Base-by-base conservation (phyloP, 2,797 vertebrate genomes). In the Sebastolobus alascanus region DNA sequence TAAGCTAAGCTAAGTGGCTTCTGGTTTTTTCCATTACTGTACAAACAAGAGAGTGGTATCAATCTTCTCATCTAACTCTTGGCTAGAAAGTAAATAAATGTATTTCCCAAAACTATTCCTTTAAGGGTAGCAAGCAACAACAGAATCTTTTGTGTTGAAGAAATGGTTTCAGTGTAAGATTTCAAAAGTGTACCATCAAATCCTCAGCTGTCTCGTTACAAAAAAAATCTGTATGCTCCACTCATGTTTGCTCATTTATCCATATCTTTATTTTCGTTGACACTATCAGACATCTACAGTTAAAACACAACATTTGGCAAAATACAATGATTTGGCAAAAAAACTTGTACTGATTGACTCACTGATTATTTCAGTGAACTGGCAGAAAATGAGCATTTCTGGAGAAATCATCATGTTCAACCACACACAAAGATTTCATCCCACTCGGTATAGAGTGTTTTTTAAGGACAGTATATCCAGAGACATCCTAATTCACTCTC, bases 281-380 rank as follows among this genome's bases (percentile, higher is more conserved):
- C 94, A 95, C 89, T 92, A 93, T 94, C 88, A 94, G 94, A 96
- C 95, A 95, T 92, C 89, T 95, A 96, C 93, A 93, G 72, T 93
- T 92, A 92, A 95, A 93, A 94, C 84, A 94, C 94, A 93, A 93
- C 92, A 94, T 95, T 95, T 96, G 94, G 95, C 95, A 96, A 96
- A 94, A 94, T 92, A 94, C 93, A 93, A 85, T 89, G 86, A 94
- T 96, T 96, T 95, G 94, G 95, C 94, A 94, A 95, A 54, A 94
- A 82, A 58, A 84, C 33, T 77, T 81, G 82, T 70, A 93, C 84
- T 87, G 84, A 94, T 90, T 90, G 75, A 91, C 79, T 90, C 79
- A 92, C 85, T 79, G 90, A 88, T 84, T 68, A 43, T 63, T 87
- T 88, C 72, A 87, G 81, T 85, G 82, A 90, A 83, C 77, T 87